phyloP scores from a whole-genome alignment of 2,888 invertebrate species.

The Synergus japonicus region DNA sequence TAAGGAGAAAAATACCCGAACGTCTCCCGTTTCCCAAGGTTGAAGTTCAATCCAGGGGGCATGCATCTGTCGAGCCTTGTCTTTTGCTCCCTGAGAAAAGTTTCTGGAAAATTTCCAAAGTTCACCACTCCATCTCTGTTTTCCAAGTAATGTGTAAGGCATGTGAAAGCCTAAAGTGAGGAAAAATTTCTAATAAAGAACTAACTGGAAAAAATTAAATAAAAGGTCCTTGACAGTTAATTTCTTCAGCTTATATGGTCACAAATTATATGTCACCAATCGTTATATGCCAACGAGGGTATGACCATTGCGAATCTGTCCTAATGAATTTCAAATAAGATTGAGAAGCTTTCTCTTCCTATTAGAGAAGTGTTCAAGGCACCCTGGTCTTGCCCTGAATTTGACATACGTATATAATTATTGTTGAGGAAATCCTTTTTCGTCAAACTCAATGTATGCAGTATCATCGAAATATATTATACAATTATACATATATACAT shows the following conservation, averaged over 20 bases:
- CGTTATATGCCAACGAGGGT: neutral
- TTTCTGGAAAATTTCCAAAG: constrained; percentile 38
- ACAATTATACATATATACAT: no score
- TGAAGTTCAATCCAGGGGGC: constrained; percentile 25
- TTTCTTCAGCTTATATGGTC: neutral
- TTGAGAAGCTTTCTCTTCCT: constrained; percentile 3
- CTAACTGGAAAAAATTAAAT: neutral
- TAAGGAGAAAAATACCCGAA: neutral
- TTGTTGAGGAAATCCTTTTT: no score
- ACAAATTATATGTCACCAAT: neutral
- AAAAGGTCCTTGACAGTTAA: neutral
- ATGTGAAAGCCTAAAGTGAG: neutral
- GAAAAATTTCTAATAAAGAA: neutral
- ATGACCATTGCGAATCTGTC: neutral
- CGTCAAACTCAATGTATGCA: no score
- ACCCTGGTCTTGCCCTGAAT: neutral
- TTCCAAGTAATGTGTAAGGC: neutral
- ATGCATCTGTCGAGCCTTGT: constrained; percentile 46
- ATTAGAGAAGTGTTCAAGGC: neutral
- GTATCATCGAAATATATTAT: no score
- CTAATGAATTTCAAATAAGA: constrained; percentile 26
- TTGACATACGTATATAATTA: no score
- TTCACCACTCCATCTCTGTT: neutral
- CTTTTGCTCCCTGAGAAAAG: constrained; percentile 34
- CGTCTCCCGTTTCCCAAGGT: neutral